Conservation (phyloP, 2,797 vertebrate genomes). For the Poeciliopsis infans region DNA sequence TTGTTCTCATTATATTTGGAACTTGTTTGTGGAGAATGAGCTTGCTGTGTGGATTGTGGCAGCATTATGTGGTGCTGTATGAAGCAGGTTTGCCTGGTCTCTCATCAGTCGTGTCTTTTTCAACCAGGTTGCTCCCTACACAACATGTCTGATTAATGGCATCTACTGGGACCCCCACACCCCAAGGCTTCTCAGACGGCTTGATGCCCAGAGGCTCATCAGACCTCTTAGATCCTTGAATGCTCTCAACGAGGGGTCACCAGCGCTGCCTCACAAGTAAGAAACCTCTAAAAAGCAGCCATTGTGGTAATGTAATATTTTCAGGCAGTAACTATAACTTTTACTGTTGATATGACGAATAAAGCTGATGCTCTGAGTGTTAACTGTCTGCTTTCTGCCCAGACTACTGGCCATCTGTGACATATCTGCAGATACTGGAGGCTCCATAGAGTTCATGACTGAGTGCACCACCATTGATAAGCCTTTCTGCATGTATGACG, state of each 20-base stretch:
- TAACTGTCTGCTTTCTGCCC: slow-evolving; percentile 19
- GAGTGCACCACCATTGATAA: slow-evolving; percentile 96
- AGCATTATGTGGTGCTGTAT: not conserved
- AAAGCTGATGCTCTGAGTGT: not conserved
- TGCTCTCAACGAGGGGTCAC: slow-evolving; percentile 81
- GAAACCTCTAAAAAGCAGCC: not conserved
- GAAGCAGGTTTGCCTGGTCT: not conserved
- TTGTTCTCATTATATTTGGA: too few relatives aligned
- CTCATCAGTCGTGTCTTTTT: not conserved
- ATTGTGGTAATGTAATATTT: too few relatives aligned
- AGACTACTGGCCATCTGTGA: slow-evolving; percentile 97
- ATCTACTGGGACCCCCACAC: slow-evolving; percentile 97
- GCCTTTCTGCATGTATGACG: slow-evolving; percentile 97
- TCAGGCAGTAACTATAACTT: too few relatives aligned
- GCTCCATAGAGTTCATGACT: slow-evolving; percentile 97
- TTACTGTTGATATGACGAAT: not conserved
- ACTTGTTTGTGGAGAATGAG: not conserved
- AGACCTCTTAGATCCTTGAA: slow-evolving; percentile 70
- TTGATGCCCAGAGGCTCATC: slow-evolving; percentile 89
- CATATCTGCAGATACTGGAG: slow-evolving; percentile 96
- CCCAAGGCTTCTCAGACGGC: slow-evolving; percentile 88
- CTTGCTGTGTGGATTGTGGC: not conserved
- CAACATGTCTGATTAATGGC: slow-evolving; percentile 94
- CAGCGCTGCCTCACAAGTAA: slow-evolving; percentile 91
- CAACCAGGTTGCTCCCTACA: slow-evolving; percentile 92